These are phyloP conservation scores for Peromyscus californicus DNA, from an alignment of 2,113 vertebrate species.

Conservation along the genomic window DNA sequence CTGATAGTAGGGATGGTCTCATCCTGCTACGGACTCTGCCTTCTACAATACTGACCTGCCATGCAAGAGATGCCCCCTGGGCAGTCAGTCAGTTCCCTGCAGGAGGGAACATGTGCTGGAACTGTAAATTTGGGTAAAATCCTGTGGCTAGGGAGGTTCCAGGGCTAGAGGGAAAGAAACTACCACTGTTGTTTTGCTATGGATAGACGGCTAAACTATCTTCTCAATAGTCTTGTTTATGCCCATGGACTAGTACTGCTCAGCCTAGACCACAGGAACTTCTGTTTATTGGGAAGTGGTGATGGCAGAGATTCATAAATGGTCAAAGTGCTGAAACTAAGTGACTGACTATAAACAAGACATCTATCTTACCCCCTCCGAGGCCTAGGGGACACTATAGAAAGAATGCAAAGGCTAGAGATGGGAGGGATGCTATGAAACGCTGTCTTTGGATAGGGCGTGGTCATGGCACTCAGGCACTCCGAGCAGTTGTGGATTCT, in stretches of 20 bases:
- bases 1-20: too few species aligned
- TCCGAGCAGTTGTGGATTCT: not conserved
- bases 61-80: not conserved
- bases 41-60: not conserved
- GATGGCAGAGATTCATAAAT: not conserved
- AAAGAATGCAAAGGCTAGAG: not conserved
- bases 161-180: not conserved
- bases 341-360: not conserved
- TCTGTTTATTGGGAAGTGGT: too few species aligned
- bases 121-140: too few species aligned
- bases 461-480: not conserved
- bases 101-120: not conserved
- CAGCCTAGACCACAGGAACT: not conserved
- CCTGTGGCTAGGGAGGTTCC: not conserved
- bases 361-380: not conserved
- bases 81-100: too few species aligned
- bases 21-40: not conserved
- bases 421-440: too few species aligned
- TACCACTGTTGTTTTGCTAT: not conserved
- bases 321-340: not conserved
- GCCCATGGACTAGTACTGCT: not conserved
- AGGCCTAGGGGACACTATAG: too few species aligned
- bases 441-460: not conserved
- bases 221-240: too few species aligned
- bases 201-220: not conserved